A percentile compares a stretch with the other conserved stretches of the same genome.
These are phyloP conservation scores for Lutjanus campechanus DNA, from an alignment of 2,797 vertebrate genomes.

Conservation along the genomic window DNA sequence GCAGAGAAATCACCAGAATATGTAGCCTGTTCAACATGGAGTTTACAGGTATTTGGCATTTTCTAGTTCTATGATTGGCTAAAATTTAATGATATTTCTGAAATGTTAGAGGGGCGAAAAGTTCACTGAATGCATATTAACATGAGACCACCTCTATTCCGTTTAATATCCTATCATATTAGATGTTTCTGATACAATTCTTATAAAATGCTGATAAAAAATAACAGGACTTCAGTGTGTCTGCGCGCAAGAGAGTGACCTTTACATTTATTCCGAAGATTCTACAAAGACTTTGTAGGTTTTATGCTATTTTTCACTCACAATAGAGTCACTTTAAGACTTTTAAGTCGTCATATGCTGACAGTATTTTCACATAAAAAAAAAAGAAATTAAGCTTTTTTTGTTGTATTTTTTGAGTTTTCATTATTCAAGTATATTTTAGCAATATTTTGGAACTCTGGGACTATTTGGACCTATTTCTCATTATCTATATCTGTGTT, in stretches of 20 bases:
- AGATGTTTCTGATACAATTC: neutral
- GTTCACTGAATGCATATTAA: neutral
- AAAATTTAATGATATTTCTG: neutral
- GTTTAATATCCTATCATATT: neutral
- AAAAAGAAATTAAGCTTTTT: neutral
- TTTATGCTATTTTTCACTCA: neutral
- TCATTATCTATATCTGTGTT: no score
- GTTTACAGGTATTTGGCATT: neutral
- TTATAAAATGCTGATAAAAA: neutral
- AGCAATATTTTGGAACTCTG: neutral
- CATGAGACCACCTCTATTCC: accelerated
- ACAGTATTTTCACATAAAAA: no score
- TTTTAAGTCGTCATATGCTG: neutral
- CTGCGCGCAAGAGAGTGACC: neutral
- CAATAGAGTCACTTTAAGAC: neutral
- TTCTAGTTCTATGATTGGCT: neutral
- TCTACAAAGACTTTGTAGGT: neutral
- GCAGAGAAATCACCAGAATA: neutral
- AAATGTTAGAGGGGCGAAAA: neutral
- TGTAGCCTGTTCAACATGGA: no score
- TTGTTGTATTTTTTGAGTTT: neutral
- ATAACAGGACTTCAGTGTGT: neutral
- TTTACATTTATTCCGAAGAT: neutral
- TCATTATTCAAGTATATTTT: neutral
- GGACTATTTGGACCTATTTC: no score